Conservation (phyloP, 2,797 vertebrate genomes). For the Clarias platycephalus region DNA sequence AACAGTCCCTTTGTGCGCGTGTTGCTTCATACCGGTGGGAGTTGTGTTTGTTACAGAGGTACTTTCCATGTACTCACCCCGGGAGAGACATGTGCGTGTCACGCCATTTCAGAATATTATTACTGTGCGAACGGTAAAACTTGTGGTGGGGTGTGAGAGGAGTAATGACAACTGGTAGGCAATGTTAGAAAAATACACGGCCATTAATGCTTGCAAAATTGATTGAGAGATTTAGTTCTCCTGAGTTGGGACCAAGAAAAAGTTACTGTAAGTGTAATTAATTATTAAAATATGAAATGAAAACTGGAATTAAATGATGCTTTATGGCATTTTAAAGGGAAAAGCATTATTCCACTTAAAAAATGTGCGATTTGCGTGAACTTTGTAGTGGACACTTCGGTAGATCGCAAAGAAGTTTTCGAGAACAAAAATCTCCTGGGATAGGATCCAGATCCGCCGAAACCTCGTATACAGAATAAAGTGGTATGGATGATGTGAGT, state of each 20-base stretch:
- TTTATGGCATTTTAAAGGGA: not conserved
- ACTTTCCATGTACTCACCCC: constrained; percentile 59
- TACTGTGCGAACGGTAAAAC: not conserved
- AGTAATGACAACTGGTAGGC: not conserved
- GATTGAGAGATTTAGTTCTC: not conserved
- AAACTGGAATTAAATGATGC: not conserved
- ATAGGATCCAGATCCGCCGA: no score
- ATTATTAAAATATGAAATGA: no score
- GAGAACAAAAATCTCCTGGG: not conserved
- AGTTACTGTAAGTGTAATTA: not conserved
- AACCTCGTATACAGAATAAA: no score
- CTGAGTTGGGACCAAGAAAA: not conserved
- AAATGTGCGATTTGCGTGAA: not conserved
- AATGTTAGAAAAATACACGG: not conserved
- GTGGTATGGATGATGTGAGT: no score
- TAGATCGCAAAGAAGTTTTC: not conserved
- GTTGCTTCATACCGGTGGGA: constrained; percentile 53
- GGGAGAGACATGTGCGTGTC: not conserved
- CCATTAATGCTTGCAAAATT: not conserved
- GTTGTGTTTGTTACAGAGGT: constrained; percentile 48
- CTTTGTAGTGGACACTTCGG: not conserved
- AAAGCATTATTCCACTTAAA: not conserved
- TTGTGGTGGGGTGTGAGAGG: not conserved
- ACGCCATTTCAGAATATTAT: constrained; percentile 22
- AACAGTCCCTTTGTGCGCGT: constrained; percentile 40